Percentiles rank a stretch among this genome's conserved stretches.
Conservation (phyloP, 2,888 invertebrate species). For the Tenthredo mesomela region DNA sequence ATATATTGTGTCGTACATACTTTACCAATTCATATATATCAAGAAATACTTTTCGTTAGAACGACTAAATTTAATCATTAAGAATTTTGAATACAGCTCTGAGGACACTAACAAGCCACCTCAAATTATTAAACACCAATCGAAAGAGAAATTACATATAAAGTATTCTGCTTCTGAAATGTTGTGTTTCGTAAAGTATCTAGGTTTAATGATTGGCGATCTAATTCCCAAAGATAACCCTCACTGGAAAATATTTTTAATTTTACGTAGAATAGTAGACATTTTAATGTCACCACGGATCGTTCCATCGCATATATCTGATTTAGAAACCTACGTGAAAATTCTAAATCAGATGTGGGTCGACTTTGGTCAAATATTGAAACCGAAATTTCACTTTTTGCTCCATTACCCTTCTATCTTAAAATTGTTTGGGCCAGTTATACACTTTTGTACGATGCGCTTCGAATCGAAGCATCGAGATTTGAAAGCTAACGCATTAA, state of each 20-base stretch:
- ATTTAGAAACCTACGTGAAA: constrained; percentile 47
- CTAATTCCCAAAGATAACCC: constrained; percentile 53
- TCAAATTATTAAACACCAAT: constrained; percentile 5
- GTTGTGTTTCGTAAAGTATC: constrained; percentile 55
- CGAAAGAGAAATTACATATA: neutral
- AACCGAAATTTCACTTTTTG: constrained; percentile 56
- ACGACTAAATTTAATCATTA: constrained; percentile 38
- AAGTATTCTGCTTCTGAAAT: constrained; percentile 59
- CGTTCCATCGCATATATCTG: constrained; percentile 50
- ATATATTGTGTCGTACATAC: constrained; percentile 9
- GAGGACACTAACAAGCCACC: constrained; percentile 34
- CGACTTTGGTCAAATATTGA: constrained; percentile 50
- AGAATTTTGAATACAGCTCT: constrained; percentile 48
- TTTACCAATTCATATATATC: constrained; percentile 46
- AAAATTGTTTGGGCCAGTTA: constrained; percentile 52
- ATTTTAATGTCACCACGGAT: constrained; percentile 54
- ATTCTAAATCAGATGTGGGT: constrained; percentile 46
- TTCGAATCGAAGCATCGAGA: constrained; percentile 55
- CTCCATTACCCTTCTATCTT: constrained; percentile 55
- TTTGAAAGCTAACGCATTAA: constrained; percentile 53
- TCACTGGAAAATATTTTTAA: constrained; percentile 55
- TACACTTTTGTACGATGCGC: constrained; percentile 57
- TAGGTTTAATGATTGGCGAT: constrained; percentile 56
- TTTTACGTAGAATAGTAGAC: constrained; percentile 55
- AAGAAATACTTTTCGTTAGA: constrained; percentile 50